Percentiles rank a stretch among this genome's conserved stretches.
These are phyloP conservation scores for Nomada fucata DNA, from an alignment of 2,888 invertebrate species.

Conservation along the genomic window DNA sequence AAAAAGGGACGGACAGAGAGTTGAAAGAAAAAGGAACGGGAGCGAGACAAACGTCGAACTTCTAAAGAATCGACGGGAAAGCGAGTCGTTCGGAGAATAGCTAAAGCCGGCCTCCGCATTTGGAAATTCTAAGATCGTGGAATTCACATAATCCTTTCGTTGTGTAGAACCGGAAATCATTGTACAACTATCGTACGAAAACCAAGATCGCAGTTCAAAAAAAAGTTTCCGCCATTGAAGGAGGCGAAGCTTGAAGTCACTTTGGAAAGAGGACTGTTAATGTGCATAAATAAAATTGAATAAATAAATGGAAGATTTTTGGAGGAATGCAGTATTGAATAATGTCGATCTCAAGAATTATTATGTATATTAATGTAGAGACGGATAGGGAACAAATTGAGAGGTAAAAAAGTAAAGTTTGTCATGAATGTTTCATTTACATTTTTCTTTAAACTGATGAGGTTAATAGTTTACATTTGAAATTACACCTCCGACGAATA, in stretches of 20 bases:
- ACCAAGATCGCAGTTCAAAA: constrained; percentile 17
- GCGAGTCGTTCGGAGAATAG: constrained; percentile 63
- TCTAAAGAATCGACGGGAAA: constrained; percentile 60
- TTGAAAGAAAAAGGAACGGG: constrained; percentile 43
- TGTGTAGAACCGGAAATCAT: constrained; percentile 32
- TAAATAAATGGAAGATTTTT: no score
- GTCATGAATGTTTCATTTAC: no score
- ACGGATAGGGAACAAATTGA: no score
- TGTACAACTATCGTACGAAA: constrained; percentile 27
- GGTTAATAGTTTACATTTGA: no score
- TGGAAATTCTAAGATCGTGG: constrained; percentile 58
- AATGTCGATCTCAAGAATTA: no score
- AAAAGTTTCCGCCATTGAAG: constrained; percentile 5
- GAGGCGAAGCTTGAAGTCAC: constrained; percentile 5
- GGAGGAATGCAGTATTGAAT: no score
- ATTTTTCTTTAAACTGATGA: no score
- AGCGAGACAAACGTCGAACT: constrained; percentile 66
- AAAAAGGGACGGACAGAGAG: constrained; percentile 36
- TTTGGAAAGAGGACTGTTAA: background rate
- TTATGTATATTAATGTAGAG: no score
- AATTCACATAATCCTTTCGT: constrained; percentile 58
- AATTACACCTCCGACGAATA: no score
- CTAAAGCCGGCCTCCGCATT: constrained; percentile 59
- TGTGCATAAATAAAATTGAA: background rate
- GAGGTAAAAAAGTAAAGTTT: no score